Base-by-base conservation (phyloP, 2,888 invertebrate genomes). In the Hymenopus coronatus region DNA sequence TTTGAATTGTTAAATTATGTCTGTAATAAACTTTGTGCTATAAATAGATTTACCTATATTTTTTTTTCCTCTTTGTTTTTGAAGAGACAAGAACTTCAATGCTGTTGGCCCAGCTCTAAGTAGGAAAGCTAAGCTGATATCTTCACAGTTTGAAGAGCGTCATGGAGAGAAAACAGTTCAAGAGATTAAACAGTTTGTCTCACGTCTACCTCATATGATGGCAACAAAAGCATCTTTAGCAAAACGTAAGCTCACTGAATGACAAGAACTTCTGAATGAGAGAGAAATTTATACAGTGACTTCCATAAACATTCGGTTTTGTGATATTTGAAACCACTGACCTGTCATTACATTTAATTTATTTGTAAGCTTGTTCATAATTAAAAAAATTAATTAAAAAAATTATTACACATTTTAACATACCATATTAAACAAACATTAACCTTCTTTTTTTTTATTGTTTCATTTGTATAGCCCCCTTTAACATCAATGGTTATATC, bases 171-270 rank as follows among this genome's bases (percentile, higher is more conserved):
- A 97, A 93, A 97, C 98, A 0, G 97, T 99, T n/a, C 97, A 97
- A 92, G 98, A 99, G 93, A 98, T 99, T 94, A 98, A 98, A 92
- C 96, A 97, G 92, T 98, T 98, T 93, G 99, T 99, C 3, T 96
- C 97, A 81, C 96, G 97, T 88, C 94, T 99, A 90, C 98, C 98
- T 0, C 96, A 97, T 91, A 95, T 99, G 94, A 94, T 98, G 92
- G 97, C 96, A 28, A 96, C 97, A 91, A 98, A 98, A 92, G 96
- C 97, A 92, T 97, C 98, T 1, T 94, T 98, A n/a, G 96, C 97
- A 54, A 94, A 93, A 91, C 95, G 95, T 95, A 92, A 92, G 93
- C 92, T 30, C 89, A 84, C 88, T 12, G 27, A 28, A 83, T 83
- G 83, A 83, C 27, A 15, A 28, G n/a, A n/a, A 9, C n/a, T 27